Percentiles rank a stretch among this genome's conserved stretches.
Evolutionary conservation across 1,140 invertebrate genomes (phyloP).

Genomic region (Drosophila neocordata): DNA sequence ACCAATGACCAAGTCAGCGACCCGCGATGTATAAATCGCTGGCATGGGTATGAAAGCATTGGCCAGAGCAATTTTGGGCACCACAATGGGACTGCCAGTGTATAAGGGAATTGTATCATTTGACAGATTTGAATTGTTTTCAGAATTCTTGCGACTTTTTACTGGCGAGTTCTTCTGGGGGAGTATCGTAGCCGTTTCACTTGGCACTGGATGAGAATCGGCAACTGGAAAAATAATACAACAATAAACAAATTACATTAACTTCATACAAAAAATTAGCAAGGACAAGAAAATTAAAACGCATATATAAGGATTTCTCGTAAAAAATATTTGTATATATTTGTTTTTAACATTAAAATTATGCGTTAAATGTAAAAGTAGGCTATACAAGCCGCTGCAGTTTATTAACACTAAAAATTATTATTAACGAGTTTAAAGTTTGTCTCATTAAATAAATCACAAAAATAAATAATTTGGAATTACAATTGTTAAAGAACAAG

Average conservation of each 20-base stretch:
- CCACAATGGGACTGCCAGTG: slow-evolving; percentile 58
- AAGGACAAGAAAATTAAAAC: neutral
- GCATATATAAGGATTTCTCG: neutral
- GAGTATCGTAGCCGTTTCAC: neutral
- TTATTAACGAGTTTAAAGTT: no score
- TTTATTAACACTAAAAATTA: no score
- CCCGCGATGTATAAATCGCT: slow-evolving; percentile 66
- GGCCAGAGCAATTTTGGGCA: slow-evolving; percentile 56
- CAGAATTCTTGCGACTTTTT: neutral
- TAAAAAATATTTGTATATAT: neutral
- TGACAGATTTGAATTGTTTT: neutral
- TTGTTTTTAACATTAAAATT: neutral
- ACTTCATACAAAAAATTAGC: neutral
- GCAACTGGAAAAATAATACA: neutral
- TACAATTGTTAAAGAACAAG: slow-evolving; percentile 5
- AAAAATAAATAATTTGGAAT: neutral
- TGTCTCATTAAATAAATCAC: no score
- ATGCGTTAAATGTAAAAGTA: no score
- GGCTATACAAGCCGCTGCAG: no score
- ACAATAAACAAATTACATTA: neutral
- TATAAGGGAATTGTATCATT: slow-evolving; percentile 55
- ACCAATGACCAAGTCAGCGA: slow-evolving; percentile 77
- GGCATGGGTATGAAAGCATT: slow-evolving; percentile 58
- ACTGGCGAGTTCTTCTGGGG: neutral
- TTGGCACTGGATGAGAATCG: neutral